Conservation (phyloP, 2,797 vertebrate species). For the Arctocebus calabarensis region DNA sequence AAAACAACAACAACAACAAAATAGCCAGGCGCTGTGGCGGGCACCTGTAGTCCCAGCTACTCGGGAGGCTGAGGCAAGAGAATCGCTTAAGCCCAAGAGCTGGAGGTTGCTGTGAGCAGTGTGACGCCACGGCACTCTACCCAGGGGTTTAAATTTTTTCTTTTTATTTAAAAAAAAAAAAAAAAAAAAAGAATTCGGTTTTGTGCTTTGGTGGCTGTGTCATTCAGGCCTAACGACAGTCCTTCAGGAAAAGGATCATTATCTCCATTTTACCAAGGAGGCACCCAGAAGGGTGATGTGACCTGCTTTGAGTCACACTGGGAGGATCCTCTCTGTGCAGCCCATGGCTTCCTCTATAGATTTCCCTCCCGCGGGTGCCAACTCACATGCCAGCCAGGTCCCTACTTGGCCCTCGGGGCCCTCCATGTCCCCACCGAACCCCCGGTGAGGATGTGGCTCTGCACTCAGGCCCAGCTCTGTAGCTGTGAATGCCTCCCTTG, state of each 20-base stretch:
- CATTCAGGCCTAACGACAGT: neutral
- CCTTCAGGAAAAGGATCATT: neutral
- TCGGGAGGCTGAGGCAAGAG: too few relatives aligned
- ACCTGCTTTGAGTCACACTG: neutral
- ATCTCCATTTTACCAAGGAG: neutral
- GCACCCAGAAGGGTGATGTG: neutral
- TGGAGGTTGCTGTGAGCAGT: too few relatives aligned
- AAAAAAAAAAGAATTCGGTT: too few relatives aligned
- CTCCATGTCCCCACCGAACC: too few relatives aligned
- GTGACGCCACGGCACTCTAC: too few relatives aligned
- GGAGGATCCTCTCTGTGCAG: too few relatives aligned
- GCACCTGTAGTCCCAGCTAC: too few relatives aligned
- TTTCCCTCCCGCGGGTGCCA: neutral
- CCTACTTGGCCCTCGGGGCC: neutral
- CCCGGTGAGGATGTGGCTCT: neutral
- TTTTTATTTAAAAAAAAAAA: too few relatives aligned
- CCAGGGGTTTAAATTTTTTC: too few relatives aligned
- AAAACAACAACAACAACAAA: too few relatives aligned
- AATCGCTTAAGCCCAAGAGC: too few relatives aligned
- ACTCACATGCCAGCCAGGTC: neutral
- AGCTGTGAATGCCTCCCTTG: constrained; percentile 8
- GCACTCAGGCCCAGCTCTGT: constrained; percentile 56
- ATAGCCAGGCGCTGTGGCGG: too few relatives aligned
- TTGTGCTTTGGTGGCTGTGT: neutral
- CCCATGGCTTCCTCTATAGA: neutral